phyloP scores from a whole-genome alignment of 2,888 invertebrate genomes.

The Drosophila hamatofila region DNA sequence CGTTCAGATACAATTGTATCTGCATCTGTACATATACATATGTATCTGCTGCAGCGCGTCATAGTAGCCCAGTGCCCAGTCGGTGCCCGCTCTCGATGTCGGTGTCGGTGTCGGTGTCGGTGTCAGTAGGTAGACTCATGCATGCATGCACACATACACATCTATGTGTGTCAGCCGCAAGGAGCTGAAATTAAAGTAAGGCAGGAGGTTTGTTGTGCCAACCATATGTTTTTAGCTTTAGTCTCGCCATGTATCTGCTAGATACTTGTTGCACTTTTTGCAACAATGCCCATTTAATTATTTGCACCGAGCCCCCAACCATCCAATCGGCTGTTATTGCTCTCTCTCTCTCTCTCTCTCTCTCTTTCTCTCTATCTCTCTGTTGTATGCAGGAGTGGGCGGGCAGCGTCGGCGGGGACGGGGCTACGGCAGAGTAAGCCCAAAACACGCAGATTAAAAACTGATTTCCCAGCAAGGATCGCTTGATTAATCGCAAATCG shows the following conservation, averaged over 20 bases:
- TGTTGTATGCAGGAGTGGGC: constrained; percentile 39
- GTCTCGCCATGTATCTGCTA: constrained; percentile 57
- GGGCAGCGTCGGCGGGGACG: background rate
- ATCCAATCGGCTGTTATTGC: constrained; percentile 9
- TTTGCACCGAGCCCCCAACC: constrained; percentile 31
- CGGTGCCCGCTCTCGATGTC: background rate
- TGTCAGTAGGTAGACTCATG: constrained; percentile 74
- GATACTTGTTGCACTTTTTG: constrained; percentile 45
- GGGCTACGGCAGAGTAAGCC: background rate
- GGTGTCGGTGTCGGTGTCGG: constrained; percentile 41
- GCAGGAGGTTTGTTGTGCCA: constrained; percentile 85
- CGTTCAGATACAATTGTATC: constrained; percentile 75
- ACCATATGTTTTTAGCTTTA: constrained; percentile 62
- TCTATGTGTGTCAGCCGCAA: constrained; percentile 78
- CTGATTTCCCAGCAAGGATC: constrained; percentile 74
- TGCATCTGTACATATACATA: constrained; percentile 15
- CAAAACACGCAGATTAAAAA: constrained; percentile 62
- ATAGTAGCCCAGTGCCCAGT: constrained; percentile 19
- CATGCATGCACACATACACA: constrained; percentile 19
- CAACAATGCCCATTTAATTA: constrained; percentile 79
- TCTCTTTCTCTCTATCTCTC: background rate
- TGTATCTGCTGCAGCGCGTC: constrained; percentile 3
- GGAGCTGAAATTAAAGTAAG: constrained; percentile 84
- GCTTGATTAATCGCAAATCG: constrained; percentile 80
- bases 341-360: too few relatives aligned